These are phyloP conservation scores for Grammomys dolichurus DNA, from an alignment of 2,113 vertebrate genomes.

Conservation along the genomic window DNA sequence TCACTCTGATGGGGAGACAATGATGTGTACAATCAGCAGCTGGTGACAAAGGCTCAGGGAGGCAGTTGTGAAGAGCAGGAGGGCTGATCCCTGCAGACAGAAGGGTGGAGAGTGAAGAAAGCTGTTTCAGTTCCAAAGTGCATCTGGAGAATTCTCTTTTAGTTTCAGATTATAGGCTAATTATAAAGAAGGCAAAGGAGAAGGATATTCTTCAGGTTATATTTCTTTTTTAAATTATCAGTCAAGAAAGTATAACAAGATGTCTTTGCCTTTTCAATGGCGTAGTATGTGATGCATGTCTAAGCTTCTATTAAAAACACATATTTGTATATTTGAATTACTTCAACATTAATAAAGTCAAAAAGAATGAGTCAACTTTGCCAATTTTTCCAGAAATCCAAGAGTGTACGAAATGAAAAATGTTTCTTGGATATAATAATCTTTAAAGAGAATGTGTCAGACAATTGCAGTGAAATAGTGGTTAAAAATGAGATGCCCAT, in stretches of 20 bases:
- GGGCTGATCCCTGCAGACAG: neutral
- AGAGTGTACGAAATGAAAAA: neutral
- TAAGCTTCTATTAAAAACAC: neutral
- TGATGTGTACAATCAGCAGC: neutral
- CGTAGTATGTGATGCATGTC: neutral
- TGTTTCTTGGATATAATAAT: neutral
- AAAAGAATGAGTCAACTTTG: constrained; percentile 32
- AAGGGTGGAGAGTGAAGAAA: neutral
- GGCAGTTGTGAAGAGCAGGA: neutral
- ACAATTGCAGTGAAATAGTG: neutral
- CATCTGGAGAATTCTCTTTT: neutral
- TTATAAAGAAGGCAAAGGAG: neutral
- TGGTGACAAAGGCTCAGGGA: neutral
- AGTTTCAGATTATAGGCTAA: neutral
- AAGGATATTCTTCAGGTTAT: too few relatives aligned
- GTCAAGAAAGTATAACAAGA: neutral
- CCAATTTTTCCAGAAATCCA: neutral
- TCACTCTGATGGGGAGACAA: neutral
- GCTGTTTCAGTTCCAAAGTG: neutral
- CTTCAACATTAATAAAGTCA: neutral
- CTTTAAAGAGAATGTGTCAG: neutral
- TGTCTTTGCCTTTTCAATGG: too few relatives aligned
- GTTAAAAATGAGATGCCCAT: neutral
- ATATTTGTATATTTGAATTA: neutral
- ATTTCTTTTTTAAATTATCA: neutral